Evolutionary conservation across 1,140 invertebrate genomes (phyloP).

Genomic region (Melitaea cinxia): DNA sequence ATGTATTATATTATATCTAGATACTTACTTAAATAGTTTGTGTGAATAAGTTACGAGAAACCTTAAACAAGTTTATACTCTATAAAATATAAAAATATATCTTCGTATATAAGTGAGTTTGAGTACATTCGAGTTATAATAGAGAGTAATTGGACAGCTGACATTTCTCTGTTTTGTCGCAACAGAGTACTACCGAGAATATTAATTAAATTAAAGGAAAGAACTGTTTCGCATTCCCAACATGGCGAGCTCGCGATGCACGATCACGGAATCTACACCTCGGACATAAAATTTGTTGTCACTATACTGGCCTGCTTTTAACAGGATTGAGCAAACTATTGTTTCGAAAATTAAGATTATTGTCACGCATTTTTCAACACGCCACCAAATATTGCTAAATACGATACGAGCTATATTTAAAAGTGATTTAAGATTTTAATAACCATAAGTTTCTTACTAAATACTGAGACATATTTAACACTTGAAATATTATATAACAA

Average conservation of each 20-base stretch:
- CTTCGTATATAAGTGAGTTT: no score
- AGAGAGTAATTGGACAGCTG: slow-evolving; percentile 24
- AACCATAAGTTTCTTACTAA: no score
- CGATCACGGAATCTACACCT: slow-evolving; percentile 50
- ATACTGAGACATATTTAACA: no score
- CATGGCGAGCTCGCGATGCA: slow-evolving; percentile 34
- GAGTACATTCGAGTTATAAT: slow-evolving; percentile 10
- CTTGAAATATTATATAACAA: no score
- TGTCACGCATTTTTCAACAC: slow-evolving; percentile 31
- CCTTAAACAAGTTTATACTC: no score
- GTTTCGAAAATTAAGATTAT: slow-evolving; percentile 31
- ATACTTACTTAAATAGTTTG: no score
- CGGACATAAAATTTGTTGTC: slow-evolving; percentile 41
- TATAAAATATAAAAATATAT: no score
- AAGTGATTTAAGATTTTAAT: no score
- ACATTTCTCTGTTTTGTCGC: slow-evolving; percentile 43
- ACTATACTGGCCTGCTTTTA: slow-evolving; percentile 43
- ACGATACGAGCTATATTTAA: no score
- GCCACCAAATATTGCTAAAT: slow-evolving; percentile 17
- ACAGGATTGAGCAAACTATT: slow-evolving; percentile 42
- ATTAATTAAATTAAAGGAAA: slow-evolving; percentile 54
- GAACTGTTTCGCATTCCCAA: slow-evolving; percentile 52
- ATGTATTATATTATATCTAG: no score
- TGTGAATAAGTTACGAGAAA: no score
- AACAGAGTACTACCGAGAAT: slow-evolving; percentile 44